Evolutionary conservation across 2,113 vertebrate species (phyloP).

Genomic region (Sebastes fasciatus): DNA sequence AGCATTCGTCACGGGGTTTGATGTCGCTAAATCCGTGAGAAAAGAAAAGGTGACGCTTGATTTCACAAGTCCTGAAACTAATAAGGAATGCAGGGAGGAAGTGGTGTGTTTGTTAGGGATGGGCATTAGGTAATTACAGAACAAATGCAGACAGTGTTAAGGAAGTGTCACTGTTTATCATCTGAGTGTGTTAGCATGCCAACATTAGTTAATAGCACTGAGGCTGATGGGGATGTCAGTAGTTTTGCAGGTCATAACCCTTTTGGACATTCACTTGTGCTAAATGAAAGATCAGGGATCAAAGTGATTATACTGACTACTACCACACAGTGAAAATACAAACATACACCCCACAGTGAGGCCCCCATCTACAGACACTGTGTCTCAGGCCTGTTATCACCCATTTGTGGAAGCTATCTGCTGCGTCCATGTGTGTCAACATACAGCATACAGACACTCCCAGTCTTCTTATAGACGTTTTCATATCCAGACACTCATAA

Average conservation of each 20-base stretch:
- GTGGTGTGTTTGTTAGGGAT: conserved; percentile 1
- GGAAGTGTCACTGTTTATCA: background rate
- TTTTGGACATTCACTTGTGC: too few species aligned
- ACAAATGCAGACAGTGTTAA: background rate
- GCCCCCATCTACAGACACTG: conserved; percentile 34
- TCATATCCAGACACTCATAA: background rate
- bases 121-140: background rate
- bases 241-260: too few species aligned
- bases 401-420: conserved; percentile 65
- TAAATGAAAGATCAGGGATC: background rate
- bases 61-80: background rate
- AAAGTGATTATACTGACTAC: background rate
- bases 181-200: background rate
- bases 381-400: conserved; percentile 62
- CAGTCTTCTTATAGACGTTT: conserved; percentile 15
- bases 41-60: background rate
- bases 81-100: background rate
- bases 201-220: background rate
- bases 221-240: background rate
- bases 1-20: background rate
- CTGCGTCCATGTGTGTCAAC: conserved; percentile 60
- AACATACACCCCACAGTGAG: background rate
- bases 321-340: background rate
- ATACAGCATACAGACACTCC: conserved; percentile 68
- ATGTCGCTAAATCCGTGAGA: background rate